Conservation (phyloP, 2,113 vertebrate genomes). For the Lepus europaeus region DNA sequence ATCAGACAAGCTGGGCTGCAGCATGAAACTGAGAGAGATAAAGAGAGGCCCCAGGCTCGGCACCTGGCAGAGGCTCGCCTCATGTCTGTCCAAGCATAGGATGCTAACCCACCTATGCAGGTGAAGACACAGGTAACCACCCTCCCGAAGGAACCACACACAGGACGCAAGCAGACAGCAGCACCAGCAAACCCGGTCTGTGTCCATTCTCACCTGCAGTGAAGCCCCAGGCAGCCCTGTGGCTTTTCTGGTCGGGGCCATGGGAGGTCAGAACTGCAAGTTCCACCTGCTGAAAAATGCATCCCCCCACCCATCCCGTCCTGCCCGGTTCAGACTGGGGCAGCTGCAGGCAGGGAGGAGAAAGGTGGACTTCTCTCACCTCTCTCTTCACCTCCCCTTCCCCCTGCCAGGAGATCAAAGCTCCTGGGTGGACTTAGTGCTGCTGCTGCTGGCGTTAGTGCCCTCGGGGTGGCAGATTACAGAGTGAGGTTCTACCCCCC, state of each 20-base stretch:
- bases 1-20: not conserved
- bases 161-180: rapidly evolving
- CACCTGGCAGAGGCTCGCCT: not conserved
- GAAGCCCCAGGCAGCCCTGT: not conserved
- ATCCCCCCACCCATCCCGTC: not conserved
- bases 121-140: rapidly evolving
- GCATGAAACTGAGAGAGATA: not conserved
- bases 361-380: rapidly evolving
- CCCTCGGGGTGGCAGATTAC: not conserved
- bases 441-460: not conserved
- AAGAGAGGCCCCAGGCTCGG: not conserved
- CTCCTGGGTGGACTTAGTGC: not conserved
- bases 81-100: not conserved
- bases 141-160: rapidly evolving
- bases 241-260: too few species aligned
- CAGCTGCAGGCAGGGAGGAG: not conserved
- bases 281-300: not conserved
- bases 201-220: not conserved
- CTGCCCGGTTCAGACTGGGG: not conserved
- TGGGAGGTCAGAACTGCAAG: not conserved
- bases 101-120: not conserved
- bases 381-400: not conserved
- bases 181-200: not conserved
- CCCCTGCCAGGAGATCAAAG: too few species aligned
- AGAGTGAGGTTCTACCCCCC: not conserved